A percentile compares a stretch with the other conserved stretches of the same genome.
Conservation (phyloP, 2,888 invertebrate genomes). For the Heteropelma amictum region DNA sequence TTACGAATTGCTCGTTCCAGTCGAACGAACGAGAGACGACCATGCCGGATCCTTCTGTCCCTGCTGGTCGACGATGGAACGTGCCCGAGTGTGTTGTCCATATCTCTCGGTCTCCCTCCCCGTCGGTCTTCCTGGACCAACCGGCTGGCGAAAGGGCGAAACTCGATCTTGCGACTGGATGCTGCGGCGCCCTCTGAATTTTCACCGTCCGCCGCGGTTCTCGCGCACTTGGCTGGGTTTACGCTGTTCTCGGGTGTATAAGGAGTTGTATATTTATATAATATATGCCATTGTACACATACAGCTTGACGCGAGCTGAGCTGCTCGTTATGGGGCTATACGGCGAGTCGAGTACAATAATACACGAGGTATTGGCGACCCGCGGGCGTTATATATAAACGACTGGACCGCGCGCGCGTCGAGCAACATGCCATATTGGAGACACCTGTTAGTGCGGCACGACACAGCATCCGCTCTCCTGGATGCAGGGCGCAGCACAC, state of each 20-base stretch:
- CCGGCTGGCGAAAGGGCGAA: background rate
- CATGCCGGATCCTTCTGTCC: constrained; percentile 29
- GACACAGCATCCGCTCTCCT: constrained; percentile 49
- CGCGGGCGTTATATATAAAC: constrained; percentile 50
- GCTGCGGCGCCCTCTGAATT: too few species aligned
- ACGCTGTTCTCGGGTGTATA: background rate
- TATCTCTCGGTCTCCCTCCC: background rate
- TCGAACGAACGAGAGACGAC: constrained; percentile 47
- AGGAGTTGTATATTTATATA: background rate
- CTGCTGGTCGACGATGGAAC: constrained; percentile 40
- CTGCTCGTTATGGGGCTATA: constrained; percentile 53
- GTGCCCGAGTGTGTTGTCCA: constrained; percentile 30
- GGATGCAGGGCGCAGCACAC: constrained; percentile 58
- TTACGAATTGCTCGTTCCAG: constrained; percentile 57
- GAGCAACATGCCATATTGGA: constrained; percentile 76
- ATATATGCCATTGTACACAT: background rate
- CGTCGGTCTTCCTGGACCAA: background rate
- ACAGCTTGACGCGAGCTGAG: constrained; percentile 24
- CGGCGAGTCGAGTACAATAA: constrained; percentile 37
- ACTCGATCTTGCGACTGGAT: too few species aligned
- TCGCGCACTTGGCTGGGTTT: too few species aligned
- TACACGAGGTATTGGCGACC: too few species aligned
- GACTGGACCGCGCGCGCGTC: too few species aligned
- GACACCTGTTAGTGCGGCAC: constrained; percentile 74
- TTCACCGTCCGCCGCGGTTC: too few species aligned